A percentile compares a stretch with the other conserved stretches of the same genome.
Conservation (phyloP, 30 jellyfish, hydroid and myxozoan species). For the Aurelia coerulea region DNA sequence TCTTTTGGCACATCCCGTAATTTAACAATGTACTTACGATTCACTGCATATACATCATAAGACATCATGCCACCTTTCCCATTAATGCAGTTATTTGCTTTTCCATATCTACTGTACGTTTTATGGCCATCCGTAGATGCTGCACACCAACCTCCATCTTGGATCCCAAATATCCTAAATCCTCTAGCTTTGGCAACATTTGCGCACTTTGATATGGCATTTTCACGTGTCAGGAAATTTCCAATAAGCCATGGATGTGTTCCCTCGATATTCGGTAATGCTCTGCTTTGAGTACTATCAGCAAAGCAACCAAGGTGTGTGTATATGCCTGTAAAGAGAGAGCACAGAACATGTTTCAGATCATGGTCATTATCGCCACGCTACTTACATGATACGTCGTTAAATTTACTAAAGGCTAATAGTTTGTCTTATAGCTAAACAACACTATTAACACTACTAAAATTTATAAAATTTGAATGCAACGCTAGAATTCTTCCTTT, state of each 20-base stretch:
- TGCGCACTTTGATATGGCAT: constrained; percentile 88
- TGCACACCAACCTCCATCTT: constrained; percentile 98
- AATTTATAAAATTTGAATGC: no score
- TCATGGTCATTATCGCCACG: no score
- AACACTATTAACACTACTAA: no score
- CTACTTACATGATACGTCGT: no score
- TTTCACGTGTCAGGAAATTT: constrained; percentile 74
- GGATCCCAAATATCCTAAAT: constrained; percentile 82
- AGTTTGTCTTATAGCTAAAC: no score
- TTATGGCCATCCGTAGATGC: constrained; percentile 66
- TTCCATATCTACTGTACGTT: constrained; percentile 75
- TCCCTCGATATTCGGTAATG: constrained; percentile 72
- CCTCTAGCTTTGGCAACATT: constrained; percentile 69
- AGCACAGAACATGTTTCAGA: no score
- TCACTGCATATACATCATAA: constrained; percentile 75
- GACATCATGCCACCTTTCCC: constrained; percentile 96
- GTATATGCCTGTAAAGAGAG: constrained; percentile 44
- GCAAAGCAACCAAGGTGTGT: constrained; percentile 91
- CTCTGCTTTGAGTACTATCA: constrained; percentile 58
- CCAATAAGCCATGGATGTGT: constrained; percentile 82
- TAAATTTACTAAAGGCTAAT: no score
- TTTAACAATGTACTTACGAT: constrained; percentile 25
- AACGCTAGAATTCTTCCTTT: no score
- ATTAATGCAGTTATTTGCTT: constrained; percentile 71
- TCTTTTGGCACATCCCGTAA: no score